Evolutionary conservation across 2,797 vertebrate genomes (phyloP), one percentile per base, ranked within the genome.

Genomic region (Poecile montanus): DNA sequence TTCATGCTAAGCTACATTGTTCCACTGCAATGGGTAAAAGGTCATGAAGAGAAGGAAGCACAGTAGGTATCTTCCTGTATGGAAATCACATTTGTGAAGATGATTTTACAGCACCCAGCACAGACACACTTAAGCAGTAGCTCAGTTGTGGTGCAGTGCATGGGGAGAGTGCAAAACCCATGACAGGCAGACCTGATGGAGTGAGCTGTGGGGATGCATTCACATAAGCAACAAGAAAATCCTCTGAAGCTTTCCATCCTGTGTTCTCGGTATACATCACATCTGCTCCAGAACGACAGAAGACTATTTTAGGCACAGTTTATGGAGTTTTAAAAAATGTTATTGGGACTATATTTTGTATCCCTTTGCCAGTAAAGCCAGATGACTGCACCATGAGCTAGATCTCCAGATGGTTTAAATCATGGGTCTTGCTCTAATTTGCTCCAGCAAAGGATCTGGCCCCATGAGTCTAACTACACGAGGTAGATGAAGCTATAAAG

Each of bases 321-420:
- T 97, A 97, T 95, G 75, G 92, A 92, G 94, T 95, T 96, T 92
- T 95, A 34, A 95, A 96, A 95, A 93, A 92, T 27, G 68, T 95
- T 96, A 96, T 93, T 94, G 74, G 81, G 86, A 87, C 92, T 96
- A 80, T 95, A 95, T 94, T 96, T 95, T 92, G 88, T 85, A 95
- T 82, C 86, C 75, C n/a, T 95, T 94, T 95, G 81, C 95, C 93
- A 94, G 81, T 94, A 97, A 95, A 95, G 81, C 95, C 93, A 94
- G 94, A 96, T 97, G 94, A 97, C 93, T 95, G 81, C 80, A 95
- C 94, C 91, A 95, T 89, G 60, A 91, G 71, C 83, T 96, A 79
- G 77, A 73, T 94, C 83, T 96, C 94, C 95, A 97, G 86, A 93
- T 95, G 94, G 93, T 95, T 95, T 96, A 95, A 95, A 95, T 97